Evolutionary conservation across 2,113 vertebrate genomes (phyloP), one percentile per base, ranked within the genome.

Genomic region (Ia io): DNA sequence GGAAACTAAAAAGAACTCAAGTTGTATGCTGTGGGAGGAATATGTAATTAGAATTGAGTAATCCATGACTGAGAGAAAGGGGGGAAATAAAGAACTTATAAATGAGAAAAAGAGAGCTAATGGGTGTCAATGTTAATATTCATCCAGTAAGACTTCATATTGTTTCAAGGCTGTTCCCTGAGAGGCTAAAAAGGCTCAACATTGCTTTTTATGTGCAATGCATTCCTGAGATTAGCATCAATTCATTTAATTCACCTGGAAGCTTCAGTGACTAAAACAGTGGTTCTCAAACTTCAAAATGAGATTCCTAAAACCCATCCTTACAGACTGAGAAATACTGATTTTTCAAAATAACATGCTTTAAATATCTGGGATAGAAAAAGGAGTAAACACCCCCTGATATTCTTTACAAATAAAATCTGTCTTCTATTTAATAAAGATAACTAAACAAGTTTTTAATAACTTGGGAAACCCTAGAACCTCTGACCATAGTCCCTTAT

Each of bases 281-380:
- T 28, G 16, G 5, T 79, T 93, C 76, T 88, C 71, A 88, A 70
- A 83, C 61, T 91, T 79, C 80, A 82, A 42, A 92, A 44, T 84
- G 28, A 90, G n/a, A 59, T 35, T 83, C 74, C 63, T 85, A 90
- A 77, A 47, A 44, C 47, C 35, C 44, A 65, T 35, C n/a, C 42
- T 25, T 35, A 56, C 47, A 86, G 7, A 51, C 13, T 82, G 51
- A 96, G 76, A 95, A 78, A 90, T 67, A 23, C 2, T 83, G 61
- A 80, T 30, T 69, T 67, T 79, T 49, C 71, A 69, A 25, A 91
- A 40, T 47, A 85, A 47, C 35, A 65, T 70, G 14, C 32, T 94
- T 73, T 83, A 79, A 83, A 61, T 37, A n/a, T 70, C 35, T 92
- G 4, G 17, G 9, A 47, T 51, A 44, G 25, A 10, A 78, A 77